Percentiles rank a stretch among this genome's conserved stretches.
Evolutionary conservation across 1,140 invertebrate genomes (phyloP).

Genomic region (Phortica variegata): DNA sequence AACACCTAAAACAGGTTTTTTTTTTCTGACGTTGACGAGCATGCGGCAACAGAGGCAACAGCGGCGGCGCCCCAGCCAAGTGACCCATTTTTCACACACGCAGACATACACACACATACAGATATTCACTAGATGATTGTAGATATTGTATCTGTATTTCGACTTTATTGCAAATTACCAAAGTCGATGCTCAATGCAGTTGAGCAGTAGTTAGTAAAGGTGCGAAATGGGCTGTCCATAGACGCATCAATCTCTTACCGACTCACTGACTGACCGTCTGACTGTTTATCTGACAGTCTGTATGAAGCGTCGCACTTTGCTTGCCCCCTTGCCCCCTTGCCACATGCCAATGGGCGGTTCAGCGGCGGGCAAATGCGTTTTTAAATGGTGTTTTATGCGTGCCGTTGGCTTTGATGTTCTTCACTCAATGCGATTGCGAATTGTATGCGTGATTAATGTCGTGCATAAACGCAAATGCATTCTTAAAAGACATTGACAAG

Average conservation of each 20-base stretch:
- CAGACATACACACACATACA: background rate
- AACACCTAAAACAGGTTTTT: no score
- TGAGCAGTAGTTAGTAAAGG: conserved; percentile 21
- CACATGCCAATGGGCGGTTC: conserved; percentile 2
- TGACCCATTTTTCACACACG: background rate
- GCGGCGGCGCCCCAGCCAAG: background rate
- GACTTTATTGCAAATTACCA: background rate
- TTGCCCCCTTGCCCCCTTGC: conserved; percentile 26
- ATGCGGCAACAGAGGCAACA: no score
- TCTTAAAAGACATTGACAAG: conserved; percentile 53
- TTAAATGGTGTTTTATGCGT: conserved; percentile 55
- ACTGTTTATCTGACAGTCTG: no score
- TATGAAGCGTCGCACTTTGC: conserved; percentile 8
- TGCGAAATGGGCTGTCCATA: conserved; percentile 37
- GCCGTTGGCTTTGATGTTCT: conserved; percentile 51
- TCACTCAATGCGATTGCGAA: conserved; percentile 33
- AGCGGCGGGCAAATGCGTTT: conserved; percentile 45
- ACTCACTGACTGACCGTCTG: conserved; percentile 25
- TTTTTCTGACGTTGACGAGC: no score
- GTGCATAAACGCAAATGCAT: conserved; percentile 47
- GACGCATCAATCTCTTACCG: conserved; percentile 43
- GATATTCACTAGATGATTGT: background rate
- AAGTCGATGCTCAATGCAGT: background rate
- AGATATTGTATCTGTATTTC: background rate
- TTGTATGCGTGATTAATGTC: conserved; percentile 42